phyloP scores from a whole-genome alignment of 2,113 vertebrate species.

The Nannobrachium achirus region DNA sequence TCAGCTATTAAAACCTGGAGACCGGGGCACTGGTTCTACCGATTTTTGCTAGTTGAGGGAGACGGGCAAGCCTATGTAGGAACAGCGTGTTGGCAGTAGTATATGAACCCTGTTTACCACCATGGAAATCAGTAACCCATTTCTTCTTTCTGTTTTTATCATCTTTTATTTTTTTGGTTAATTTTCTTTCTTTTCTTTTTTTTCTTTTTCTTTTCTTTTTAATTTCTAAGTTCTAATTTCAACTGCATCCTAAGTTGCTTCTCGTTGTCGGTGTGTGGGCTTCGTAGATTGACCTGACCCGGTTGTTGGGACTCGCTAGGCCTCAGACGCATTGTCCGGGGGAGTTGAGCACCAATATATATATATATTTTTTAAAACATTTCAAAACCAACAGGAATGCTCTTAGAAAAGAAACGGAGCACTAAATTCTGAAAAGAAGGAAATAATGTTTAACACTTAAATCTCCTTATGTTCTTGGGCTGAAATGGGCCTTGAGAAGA shows the following conservation, averaged over 20 bases:
- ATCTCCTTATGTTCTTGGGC: slow-evolving; percentile 52
- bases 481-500: slow-evolving; percentile 70
- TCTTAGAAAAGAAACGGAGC: slow-evolving; percentile 37
- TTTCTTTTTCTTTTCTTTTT: not conserved
- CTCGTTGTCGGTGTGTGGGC: slow-evolving; percentile 5
- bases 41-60: not conserved
- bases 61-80: not conserved
- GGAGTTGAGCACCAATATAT: no score
- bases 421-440: slow-evolving; percentile 43
- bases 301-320: slow-evolving; percentile 16
- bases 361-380: no score
- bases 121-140: slow-evolving; percentile 78
- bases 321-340: slow-evolving; percentile 15
- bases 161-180: no score
- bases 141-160: not conserved
- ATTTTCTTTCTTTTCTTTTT: not conserved
- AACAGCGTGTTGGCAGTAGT: slow-evolving; percentile 76
- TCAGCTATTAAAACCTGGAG: slow-evolving; percentile 45
- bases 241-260: slow-evolving; percentile 4
- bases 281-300: slow-evolving; percentile 19
- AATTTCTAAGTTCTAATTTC: not conserved
- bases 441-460: slow-evolving; percentile 39
- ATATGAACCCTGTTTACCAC: slow-evolving; percentile 60
- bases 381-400: no score
- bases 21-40: not conserved